phyloP scores from a whole-genome alignment of 2,797 vertebrate species.

The Catamblyrhynchus diadema region DNA sequence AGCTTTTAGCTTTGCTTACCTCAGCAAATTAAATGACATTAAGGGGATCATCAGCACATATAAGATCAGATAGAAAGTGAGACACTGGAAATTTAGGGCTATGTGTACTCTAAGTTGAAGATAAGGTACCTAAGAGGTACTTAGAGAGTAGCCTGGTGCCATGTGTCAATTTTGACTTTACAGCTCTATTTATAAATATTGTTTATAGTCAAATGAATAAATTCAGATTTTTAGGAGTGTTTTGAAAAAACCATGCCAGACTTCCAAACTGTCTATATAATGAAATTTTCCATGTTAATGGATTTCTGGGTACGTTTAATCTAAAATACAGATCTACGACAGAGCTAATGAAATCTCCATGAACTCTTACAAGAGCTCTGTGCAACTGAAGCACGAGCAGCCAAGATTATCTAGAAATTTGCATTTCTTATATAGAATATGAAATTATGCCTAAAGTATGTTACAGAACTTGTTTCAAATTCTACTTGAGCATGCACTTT shows the following conservation, averaged over 20 bases:
- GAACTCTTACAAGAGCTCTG: not conserved
- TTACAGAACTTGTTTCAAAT: constrained; percentile 8
- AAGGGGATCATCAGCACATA: not conserved
- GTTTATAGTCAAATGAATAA: not conserved
- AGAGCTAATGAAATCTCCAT: not conserved
- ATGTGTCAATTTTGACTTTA: not conserved
- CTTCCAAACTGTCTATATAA: not conserved
- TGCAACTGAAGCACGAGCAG: not conserved
- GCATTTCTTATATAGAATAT: not conserved
- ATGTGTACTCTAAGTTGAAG: not conserved
- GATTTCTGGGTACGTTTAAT: not conserved
- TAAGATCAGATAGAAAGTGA: not conserved
- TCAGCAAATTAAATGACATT: not conserved
- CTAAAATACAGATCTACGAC: not conserved
- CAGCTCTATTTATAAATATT: not conserved
- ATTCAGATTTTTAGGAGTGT: not conserved
- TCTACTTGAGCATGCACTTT: not conserved
- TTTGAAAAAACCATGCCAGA: not conserved
- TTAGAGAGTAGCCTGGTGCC: not conserved
- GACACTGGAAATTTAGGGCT: not conserved
- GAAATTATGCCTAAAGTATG: not conserved
- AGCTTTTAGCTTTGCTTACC: not conserved
- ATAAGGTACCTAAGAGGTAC: no score
- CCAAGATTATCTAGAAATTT: not conserved
- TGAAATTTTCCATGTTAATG: not conserved